Conservation (phyloP, 2,888 invertebrate genomes). For the Siphlonurus alternatus region DNA sequence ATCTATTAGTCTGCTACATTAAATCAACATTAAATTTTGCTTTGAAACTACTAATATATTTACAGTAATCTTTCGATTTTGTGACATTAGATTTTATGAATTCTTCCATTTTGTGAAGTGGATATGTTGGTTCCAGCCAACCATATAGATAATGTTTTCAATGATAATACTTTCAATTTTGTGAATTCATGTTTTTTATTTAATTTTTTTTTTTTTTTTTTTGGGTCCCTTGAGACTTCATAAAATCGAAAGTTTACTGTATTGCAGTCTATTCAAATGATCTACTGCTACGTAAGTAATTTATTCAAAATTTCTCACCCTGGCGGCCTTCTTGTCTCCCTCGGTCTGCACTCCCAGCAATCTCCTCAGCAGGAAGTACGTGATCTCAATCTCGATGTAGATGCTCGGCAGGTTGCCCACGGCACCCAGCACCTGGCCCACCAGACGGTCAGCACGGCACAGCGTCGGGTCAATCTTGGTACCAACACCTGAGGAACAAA, state of each 20-base stretch:
- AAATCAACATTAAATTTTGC: too few relatives aligned
- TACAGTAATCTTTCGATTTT: background rate
- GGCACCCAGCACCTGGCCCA: slow-evolving; percentile 93
- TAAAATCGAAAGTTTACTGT: too few relatives aligned
- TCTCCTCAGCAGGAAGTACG: slow-evolving; percentile 89
- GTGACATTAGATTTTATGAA: background rate
- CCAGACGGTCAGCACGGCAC: slow-evolving; percentile 94
- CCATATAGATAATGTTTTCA: background rate
- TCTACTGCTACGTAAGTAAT: background rate
- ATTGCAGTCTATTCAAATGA: too few relatives aligned
- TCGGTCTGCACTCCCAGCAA: slow-evolving; percentile 95
- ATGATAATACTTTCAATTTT: background rate
- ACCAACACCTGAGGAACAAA: slow-evolving; percentile 55
- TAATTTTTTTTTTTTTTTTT: background rate
- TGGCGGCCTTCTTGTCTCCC: slow-evolving; percentile 97
- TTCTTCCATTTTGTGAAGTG: background rate
- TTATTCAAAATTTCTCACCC: slow-evolving; percentile 35
- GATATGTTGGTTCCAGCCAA: background rate
- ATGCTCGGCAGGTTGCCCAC: slow-evolving; percentile 94
- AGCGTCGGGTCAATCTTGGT: slow-evolving; percentile 98
- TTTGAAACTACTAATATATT: too few relatives aligned
- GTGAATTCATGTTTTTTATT: background rate
- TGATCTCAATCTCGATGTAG: slow-evolving; percentile 94
- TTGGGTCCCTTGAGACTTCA: too few relatives aligned
- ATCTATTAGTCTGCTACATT: too few relatives aligned